These are phyloP conservation scores for Excalfactoria chinensis DNA, from an alignment of 2,113 vertebrate species.

Conservation along the genomic window DNA sequence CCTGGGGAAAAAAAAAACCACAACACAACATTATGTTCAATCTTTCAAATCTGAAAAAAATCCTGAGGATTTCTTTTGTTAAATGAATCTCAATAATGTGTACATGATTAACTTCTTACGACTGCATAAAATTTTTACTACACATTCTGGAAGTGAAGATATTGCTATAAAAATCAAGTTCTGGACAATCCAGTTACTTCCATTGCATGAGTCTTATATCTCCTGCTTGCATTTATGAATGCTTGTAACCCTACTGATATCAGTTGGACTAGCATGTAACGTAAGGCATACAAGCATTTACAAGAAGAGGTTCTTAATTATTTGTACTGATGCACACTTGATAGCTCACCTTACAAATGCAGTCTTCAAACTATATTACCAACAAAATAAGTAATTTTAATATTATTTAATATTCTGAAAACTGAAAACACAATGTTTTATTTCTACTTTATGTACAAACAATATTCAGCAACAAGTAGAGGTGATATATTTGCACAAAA, in stretches of 20 bases:
- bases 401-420: background rate
- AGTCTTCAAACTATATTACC: background rate
- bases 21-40: background rate
- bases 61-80: background rate
- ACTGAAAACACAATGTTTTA: background rate
- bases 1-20: background rate
- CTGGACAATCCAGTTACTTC: constrained; percentile 27
- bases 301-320: background rate
- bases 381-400: background rate
- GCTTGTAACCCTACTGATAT: background rate
- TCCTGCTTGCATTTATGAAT: background rate
- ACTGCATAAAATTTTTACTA: constrained; percentile 20
- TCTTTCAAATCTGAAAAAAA: background rate
- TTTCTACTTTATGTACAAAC: background rate
- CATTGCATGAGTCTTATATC: background rate
- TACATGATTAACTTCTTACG: background rate
- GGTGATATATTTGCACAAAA: background rate
- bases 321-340: background rate
- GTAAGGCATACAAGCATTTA: background rate
- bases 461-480: constrained; percentile 8
- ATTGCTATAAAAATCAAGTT: constrained; percentile 13
- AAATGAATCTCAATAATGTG: background rate
- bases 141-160: constrained; percentile 16
- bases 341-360: background rate
- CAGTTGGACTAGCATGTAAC: background rate